Evolutionary conservation across 1,140 invertebrate species (phyloP), one percentile per base, ranked within the genome.

Genomic region (Zaprionus davidi): DNA sequence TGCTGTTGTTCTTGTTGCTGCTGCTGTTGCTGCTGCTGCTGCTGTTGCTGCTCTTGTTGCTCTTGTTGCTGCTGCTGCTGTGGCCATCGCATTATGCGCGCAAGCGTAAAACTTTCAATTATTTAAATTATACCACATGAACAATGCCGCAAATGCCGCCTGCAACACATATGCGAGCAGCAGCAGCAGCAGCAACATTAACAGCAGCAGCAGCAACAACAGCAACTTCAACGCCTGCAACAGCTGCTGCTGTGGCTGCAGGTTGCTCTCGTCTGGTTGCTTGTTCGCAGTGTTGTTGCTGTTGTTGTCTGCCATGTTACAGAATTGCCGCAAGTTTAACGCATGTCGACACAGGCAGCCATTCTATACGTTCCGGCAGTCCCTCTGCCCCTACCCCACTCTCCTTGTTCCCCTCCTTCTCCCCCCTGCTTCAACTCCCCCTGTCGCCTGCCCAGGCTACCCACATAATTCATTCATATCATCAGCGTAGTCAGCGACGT

Each of bases 111-210:
- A 91, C 84, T 91, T 91, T 91, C 88, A 91, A 91, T 91, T 91
- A 91, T 91, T 91, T 91, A 91, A 91, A 91, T 91, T 85, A 91
- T 85, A 86, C 88, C 90, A 88, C 88, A 91, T 77, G 88, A 91
- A 91, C 83, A 91, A 91, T 91, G 79, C 83, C 87, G 73, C 87
- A 91, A 71, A 86, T 73, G 74, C 83, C 81, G 38, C 68, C 57
- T 46, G 76, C 59, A 56, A 49, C 78, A 76, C 80, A 90, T 80
- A 85, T 88, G 81, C 84, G 75, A 79, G 71, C 56, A 62, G 57
- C 66, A 71, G 46, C 70, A 79, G 55, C 76, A 70, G 2, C 34
- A 56, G 70, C 79, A 68, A 28, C 57, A 70, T 5, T 7, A 51
- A 12, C 58, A 63, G 36, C 63, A 67, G 28, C 65, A 59, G 17